Evolutionary conservation across 2,888 invertebrate species (phyloP), one percentile per base, ranked within the genome.

Genomic region (Deilephila porcellus): DNA sequence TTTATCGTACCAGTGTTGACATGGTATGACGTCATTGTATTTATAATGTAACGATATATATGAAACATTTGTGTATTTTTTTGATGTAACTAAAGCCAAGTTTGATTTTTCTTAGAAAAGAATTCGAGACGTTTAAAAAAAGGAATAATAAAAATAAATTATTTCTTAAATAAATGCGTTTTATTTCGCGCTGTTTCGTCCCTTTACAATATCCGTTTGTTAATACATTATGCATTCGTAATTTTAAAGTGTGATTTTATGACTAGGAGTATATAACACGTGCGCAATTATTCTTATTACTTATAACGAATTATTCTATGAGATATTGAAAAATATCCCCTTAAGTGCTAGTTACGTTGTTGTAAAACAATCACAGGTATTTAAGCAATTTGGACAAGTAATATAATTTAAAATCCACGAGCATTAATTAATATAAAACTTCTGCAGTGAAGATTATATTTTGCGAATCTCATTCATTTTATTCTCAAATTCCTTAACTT

Each of bases 81-180:
- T 94, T 91, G 86, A 92, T 94, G 94, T 94, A 93, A 92, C 91
- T 92, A 93, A 93, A 93, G 91, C 92, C 88, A 93, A 93, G 91
- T 93, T 94, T 93, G 92, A 91, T 93, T 94, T 90, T 91, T 91
- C 91, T 93, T 93, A 94, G 93, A 91, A 91, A 92, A 92, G 90
- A 93, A 91, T 91, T 93, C 90, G 91, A 93, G 92, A 93, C 90
- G 88, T 92, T 92, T 81, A 86, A 83, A 82, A 91, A 92, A 93
- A 91, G 91, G 90, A 92, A 92, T 92, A 93, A 93, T 92, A 93
- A 93, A 94, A 87, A 91, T 88, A 91, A 93, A 93, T 93, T 94
- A 93, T 93, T 94, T 94, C 93, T 93, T 93, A 92, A 78, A 85
- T 82, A 77, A 86, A 88, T 86, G 90, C 86, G 91, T 93, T 93